Percentiles rank a stretch among this genome's conserved stretches.
phyloP scores from a whole-genome alignment of 1,140 invertebrate species.

The Temnothorax nylanderi region DNA sequence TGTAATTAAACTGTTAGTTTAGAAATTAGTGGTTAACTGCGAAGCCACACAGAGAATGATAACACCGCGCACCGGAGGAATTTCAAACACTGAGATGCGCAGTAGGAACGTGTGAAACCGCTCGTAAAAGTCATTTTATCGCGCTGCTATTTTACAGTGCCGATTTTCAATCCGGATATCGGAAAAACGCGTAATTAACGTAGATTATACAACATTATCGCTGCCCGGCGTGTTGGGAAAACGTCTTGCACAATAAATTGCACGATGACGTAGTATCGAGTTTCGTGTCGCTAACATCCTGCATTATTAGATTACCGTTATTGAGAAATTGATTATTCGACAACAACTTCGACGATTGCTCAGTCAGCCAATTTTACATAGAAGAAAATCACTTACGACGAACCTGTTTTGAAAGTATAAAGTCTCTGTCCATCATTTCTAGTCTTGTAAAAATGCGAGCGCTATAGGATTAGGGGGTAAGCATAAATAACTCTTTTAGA shows the following conservation, averaged over 20 bases:
- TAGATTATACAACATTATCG: constrained; percentile 8
- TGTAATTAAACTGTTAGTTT: neutral
- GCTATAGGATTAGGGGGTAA: neutral
- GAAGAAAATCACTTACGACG: neutral
- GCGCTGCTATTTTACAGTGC: neutral
- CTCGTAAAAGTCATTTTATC: constrained; percentile 35
- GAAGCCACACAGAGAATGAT: neutral
- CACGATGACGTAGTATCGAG: neutral
- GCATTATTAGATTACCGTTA: constrained; percentile 37
- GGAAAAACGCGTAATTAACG: constrained; percentile 8
- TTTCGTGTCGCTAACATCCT: constrained; percentile 5
- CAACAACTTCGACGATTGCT: neutral
- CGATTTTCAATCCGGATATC: neutral
- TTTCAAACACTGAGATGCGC: constrained; percentile 15
- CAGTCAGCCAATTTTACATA: neutral
- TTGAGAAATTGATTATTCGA: constrained; percentile 15
- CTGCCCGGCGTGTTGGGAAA: neutral
- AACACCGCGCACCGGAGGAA: neutral
- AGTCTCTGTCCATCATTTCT: neutral
- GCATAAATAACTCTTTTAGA: neutral
- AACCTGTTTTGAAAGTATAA: neutral
- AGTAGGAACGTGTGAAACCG: constrained; percentile 7
- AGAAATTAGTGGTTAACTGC: constrained; percentile 8
- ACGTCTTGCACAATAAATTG: constrained; percentile 1
- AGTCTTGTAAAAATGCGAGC: neutral